Evolutionary conservation across 2,797 vertebrate genomes (phyloP).

Genomic region (Hippopotamyrus pictus): DNA sequence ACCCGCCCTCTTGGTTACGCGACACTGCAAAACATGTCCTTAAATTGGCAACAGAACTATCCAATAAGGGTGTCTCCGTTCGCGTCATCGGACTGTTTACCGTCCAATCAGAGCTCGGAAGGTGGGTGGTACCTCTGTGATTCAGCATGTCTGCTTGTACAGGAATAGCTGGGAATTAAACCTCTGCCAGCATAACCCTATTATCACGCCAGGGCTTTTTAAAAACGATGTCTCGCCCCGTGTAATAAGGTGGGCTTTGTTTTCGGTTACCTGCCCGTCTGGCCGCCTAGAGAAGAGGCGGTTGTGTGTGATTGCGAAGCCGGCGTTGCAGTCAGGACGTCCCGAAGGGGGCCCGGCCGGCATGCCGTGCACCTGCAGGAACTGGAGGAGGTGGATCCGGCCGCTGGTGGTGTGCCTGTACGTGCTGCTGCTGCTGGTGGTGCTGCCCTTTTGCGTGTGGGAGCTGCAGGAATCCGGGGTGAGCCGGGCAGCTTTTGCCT

Average conservation of each 20-base stretch:
- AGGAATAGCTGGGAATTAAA: not conserved
- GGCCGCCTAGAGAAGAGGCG: not conserved
- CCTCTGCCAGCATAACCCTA: not conserved
- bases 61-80: not conserved
- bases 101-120: constrained; percentile 15
- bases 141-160: constrained; percentile 4
- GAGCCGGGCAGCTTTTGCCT: constrained; percentile 34
- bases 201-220: not conserved
- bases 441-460: constrained; percentile 83
- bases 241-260: not conserved
- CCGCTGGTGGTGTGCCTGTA: constrained; percentile 83
- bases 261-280: not conserved
- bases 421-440: constrained; percentile 73
- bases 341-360: constrained; percentile 24
- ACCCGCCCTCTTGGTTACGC: not conserved
- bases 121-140: constrained; percentile 9
- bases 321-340: not conserved
- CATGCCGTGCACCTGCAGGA: constrained; percentile 89
- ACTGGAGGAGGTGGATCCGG: constrained; percentile 94
- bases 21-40: not conserved
- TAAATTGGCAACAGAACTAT: constrained; percentile 14
- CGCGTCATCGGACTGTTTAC: not conserved
- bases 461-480: constrained; percentile 86
- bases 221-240: not conserved
- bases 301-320: not conserved